Evolutionary conservation across 1,140 invertebrate species (phyloP).

Genomic region (Cheumatopsyche charites): DNA sequence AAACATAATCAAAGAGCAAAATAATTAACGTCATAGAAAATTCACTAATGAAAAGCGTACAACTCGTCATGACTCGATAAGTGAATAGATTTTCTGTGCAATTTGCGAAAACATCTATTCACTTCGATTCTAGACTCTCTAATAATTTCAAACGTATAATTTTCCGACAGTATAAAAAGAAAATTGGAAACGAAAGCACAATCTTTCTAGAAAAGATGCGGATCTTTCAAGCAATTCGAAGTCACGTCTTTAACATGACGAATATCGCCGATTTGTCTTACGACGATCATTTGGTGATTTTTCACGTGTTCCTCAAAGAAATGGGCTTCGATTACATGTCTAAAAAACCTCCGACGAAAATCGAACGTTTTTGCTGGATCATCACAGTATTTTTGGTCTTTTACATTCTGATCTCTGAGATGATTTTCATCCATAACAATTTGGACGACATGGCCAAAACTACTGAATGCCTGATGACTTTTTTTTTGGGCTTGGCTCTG

Average conservation of each 20-base stretch:
- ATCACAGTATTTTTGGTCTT: not conserved
- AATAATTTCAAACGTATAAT: not conserved
- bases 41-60: not conserved
- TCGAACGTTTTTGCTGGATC: not conserved
- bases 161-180: not conserved
- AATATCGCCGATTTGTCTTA: conserved; percentile 17
- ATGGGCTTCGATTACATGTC: conserved; percentile 1
- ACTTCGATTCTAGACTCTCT: not conserved
- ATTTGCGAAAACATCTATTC: not conserved
- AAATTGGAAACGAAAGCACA: not conserved
- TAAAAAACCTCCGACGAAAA: not conserved
- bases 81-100: no score
- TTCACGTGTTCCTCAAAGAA: not conserved
- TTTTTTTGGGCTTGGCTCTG: conserved; percentile 3
- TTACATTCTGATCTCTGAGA: conserved; percentile 11
- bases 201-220: not conserved
- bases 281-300: conserved; percentile 21
- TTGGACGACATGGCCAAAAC: not conserved
- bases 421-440: conserved; percentile 6
- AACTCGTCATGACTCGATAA: no score
- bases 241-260: conserved; percentile 31
- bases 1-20: conserved; percentile 2
- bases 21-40: not conserved
- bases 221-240: not conserved
- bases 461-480: conserved; percentile 23